Percentiles rank a stretch among this genome's conserved stretches.
These are phyloP conservation scores for Thereuonema tuberculata DNA, from an alignment of 1,140 invertebrate species.

Conservation along the genomic window DNA sequence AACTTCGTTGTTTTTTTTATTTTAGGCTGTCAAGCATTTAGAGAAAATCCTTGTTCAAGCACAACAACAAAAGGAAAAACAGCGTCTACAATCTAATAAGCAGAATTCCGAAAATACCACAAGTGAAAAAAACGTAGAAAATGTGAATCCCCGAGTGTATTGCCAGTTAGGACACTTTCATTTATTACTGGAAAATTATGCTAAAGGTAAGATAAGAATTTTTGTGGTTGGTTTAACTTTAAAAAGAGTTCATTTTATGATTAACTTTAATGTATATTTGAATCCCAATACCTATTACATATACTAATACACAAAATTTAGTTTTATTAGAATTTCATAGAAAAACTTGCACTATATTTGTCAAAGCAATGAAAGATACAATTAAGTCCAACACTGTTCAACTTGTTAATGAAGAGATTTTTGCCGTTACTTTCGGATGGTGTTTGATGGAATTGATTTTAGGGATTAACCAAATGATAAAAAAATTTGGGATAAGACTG, in stretches of 20 bases:
- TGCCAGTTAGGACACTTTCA: constrained; percentile 90
- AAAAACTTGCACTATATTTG: no score
- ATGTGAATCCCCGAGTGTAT: constrained; percentile 73
- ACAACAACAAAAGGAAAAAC: constrained; percentile 40
- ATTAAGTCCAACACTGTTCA: no score
- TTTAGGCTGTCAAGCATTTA: constrained; percentile 59
- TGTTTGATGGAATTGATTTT: no score
- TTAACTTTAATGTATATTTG: constrained; percentile 13
- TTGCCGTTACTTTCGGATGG: no score
- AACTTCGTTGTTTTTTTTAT: no score
- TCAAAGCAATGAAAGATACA: no score
- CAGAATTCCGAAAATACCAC: constrained; percentile 13
- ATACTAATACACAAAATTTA: no score
- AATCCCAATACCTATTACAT: no score
- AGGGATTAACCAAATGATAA: no score
- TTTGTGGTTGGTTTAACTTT: background rate
- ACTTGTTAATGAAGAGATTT: no score
- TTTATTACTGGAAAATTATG: constrained; percentile 74
- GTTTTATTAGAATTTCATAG: no score
- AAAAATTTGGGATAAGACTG: no score
- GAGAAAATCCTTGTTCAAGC: constrained; percentile 68
- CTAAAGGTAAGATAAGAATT: constrained; percentile 67
- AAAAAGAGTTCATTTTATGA: constrained; percentile 4
- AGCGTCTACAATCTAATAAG: constrained; percentile 2
- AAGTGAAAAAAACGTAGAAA: constrained; percentile 20